phyloP scores from a whole-genome alignment of 2,113 vertebrate genomes.

The Capra hircus region DNA sequence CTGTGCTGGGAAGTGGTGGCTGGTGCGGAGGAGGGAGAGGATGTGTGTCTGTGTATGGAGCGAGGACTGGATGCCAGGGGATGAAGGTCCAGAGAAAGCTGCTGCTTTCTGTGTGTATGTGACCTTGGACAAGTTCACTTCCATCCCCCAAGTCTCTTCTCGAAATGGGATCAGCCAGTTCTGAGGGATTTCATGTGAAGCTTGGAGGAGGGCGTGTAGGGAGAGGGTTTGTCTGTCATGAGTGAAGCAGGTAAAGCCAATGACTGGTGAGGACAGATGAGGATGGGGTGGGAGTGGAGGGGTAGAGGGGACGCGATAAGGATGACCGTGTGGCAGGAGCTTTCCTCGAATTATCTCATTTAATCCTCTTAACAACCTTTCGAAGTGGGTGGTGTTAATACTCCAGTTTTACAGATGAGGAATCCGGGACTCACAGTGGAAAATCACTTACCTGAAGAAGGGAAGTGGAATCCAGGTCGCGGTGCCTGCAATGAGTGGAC shows the following conservation, averaged over 20 bases:
- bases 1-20: neutral
- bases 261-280: neutral
- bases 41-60: neutral
- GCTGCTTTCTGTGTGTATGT: neutral
- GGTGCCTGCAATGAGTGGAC: neutral
- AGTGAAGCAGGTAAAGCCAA: neutral
- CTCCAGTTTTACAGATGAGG: neutral
- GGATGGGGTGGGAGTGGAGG: neutral
- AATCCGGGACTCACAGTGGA: neutral
- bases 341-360: neutral
- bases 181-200: neutral
- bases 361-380: neutral
- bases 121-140: neutral
- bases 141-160: neutral
- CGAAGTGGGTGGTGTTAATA: neutral
- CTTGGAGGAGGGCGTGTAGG: neutral
- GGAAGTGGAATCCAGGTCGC: neutral
- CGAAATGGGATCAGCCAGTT: neutral
- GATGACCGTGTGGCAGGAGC: neutral
- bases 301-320: neutral
- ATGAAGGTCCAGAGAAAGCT: neutral
- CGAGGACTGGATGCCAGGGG: neutral
- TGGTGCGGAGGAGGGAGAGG: neutral
- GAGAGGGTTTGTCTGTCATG: neutral
- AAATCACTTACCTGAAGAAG: neutral